Percentiles rank a stretch among this genome's conserved stretches.
Conservation (phyloP, 2,113 vertebrate genomes). For the Halcyon senegalensis region DNA sequence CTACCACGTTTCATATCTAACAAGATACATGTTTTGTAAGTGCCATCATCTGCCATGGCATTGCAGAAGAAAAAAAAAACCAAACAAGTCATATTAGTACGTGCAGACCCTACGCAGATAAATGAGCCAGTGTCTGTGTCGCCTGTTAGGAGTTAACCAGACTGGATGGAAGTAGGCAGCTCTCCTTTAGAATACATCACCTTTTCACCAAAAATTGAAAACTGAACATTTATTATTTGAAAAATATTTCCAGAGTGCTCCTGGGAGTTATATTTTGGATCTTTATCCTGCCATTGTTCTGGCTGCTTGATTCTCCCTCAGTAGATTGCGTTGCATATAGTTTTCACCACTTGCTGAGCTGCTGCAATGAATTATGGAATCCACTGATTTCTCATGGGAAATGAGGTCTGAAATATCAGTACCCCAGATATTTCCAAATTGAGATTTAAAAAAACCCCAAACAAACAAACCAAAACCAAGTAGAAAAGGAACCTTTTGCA, state of each 20-base stretch:
- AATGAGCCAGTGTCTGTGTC: neutral
- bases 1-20: neutral
- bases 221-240: neutral
- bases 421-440: neutral
- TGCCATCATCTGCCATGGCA: neutral
- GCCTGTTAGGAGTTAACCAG: neutral
- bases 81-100: neutral
- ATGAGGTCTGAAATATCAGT: constrained; percentile 20
- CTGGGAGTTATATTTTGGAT: constrained; percentile 23
- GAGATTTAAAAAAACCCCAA: neutral
- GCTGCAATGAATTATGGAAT: constrained; percentile 49
- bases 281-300: constrained; percentile 49
- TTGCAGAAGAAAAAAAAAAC: neutral
- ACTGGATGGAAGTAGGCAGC: neutral
- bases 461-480: neutral
- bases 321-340: constrained; percentile 18
- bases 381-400: neutral
- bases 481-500: neutral
- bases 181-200: neutral
- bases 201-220: constrained; percentile 2
- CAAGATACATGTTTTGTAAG: neutral
- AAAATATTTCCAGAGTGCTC: neutral
- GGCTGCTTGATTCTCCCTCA: constrained; percentile 20
- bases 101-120: neutral
- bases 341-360: constrained; percentile 54